Evolutionary conservation across 2,888 invertebrate species (phyloP).

Genomic region (Oscheius onirici): DNA sequence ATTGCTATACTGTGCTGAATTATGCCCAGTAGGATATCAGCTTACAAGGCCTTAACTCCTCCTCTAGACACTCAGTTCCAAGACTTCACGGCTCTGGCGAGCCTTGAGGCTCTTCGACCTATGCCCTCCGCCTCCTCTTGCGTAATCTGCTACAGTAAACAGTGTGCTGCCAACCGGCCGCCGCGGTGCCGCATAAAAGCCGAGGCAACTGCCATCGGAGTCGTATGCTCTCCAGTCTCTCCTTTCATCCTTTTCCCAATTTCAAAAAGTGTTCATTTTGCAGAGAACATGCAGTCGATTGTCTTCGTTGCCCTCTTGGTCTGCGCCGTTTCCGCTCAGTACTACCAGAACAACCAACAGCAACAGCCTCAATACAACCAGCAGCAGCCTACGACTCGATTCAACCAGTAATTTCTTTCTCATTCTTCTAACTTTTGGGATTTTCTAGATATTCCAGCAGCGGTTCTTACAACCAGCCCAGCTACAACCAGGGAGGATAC

Average conservation of each 20-base stretch:
- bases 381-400: slow-evolving; percentile 16
- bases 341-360: slow-evolving; percentile 20
- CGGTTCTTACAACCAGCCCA: slow-evolving; percentile 17
- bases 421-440: neutral
- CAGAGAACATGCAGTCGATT: slow-evolving; percentile 18
- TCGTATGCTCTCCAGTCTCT: slow-evolving; percentile 19
- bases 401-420: slow-evolving; percentile 10
- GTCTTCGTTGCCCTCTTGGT: slow-evolving; percentile 18
- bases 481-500: slow-evolving; percentile 16
- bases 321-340: slow-evolving; percentile 24
- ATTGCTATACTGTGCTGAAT: too few species aligned
- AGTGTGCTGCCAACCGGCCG: slow-evolving; percentile 31
- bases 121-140: slow-evolving; percentile 26
- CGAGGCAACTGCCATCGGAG: slow-evolving; percentile 18
- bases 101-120: slow-evolving; percentile 8
- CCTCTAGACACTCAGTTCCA: too few species aligned
- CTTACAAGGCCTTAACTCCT: too few species aligned
- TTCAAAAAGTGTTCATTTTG: neutral
- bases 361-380: slow-evolving; percentile 10
- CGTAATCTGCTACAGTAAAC: slow-evolving; percentile 33
- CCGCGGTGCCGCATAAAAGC: slow-evolving; percentile 27
- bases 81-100: too few species aligned
- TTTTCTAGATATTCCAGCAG: neutral
- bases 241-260: neutral
- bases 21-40: too few species aligned